Conservation (phyloP, 2,888 invertebrate species). For the Thumatha senex region DNA sequence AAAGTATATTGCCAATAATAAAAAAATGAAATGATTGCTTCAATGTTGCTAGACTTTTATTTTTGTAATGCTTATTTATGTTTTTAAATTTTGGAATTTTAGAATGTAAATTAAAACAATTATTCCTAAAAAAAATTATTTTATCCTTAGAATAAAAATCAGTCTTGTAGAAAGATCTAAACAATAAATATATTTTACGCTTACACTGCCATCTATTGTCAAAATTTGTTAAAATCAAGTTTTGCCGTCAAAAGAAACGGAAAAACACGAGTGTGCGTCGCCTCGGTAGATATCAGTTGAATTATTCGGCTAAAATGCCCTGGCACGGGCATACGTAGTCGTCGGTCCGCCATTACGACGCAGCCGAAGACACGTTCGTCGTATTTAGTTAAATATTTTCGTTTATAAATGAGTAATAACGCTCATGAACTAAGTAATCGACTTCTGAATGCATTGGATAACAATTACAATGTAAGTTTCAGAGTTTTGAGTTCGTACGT, state of each 20-base stretch:
- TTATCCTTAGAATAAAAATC: background rate
- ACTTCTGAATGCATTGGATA: constrained; percentile 98
- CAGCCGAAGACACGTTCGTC: constrained; percentile 84
- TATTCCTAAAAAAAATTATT: background rate
- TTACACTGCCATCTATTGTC: constrained; percentile 56
- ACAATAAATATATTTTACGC: background rate
- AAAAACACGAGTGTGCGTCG: constrained; percentile 83
- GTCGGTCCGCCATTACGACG: constrained; percentile 85
- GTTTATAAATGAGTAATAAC: constrained; percentile 91
- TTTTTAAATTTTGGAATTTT: background rate
- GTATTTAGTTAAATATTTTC: constrained; percentile 84
- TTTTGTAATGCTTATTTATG: background rate
- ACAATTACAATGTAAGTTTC: constrained; percentile 98
- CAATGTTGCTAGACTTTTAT: background rate
- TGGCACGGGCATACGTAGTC: constrained; percentile 85
- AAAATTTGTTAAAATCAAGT: constrained; percentile 45
- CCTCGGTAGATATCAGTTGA: constrained; percentile 84
- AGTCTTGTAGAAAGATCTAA: background rate
- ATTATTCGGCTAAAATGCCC: constrained; percentile 85
- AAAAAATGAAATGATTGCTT: background rate
- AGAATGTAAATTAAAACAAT: too few relatives aligned
- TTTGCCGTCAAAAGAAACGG: constrained; percentile 81
- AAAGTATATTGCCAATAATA: background rate
- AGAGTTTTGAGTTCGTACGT: constrained; percentile 74
- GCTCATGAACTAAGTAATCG: constrained; percentile 96